Evolutionary conservation across 2,113 vertebrate genomes (phyloP).

Genomic region (Nycticebus coucang): DNA sequence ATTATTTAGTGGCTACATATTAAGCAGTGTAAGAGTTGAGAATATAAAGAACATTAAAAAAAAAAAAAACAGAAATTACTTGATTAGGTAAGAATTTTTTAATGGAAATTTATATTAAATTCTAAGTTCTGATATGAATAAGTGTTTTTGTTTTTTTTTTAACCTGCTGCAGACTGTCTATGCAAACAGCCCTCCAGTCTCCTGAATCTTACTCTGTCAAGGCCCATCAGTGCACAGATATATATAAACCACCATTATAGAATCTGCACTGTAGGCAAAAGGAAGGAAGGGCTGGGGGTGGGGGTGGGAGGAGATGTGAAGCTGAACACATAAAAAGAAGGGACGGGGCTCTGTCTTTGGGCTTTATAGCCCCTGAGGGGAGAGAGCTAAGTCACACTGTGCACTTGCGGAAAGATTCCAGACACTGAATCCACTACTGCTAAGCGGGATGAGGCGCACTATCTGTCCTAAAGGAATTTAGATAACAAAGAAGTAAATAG

Average conservation of each 20-base stretch:
- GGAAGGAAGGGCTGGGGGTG: fast-evolving
- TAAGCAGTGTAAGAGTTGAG: background rate
- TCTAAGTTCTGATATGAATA: background rate
- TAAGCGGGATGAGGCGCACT: background rate
- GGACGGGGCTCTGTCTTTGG: background rate
- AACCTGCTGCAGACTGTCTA: background rate
- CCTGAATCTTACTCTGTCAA: background rate
- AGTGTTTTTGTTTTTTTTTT: background rate
- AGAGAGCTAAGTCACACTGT: background rate
- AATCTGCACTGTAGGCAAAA: background rate
- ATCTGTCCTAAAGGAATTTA: slow-evolving; percentile 48
- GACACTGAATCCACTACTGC: background rate
- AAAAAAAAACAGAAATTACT: background rate
- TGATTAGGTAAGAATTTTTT: background rate
- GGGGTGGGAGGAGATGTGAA: no score
- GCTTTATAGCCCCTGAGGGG: background rate
- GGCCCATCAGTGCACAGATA: background rate
- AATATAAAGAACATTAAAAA: background rate
- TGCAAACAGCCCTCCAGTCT: background rate
- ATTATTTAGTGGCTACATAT: background rate
- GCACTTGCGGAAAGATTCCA: background rate
- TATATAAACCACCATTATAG: background rate
- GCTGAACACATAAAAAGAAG: no score
- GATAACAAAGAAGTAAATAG: slow-evolving; percentile 48
- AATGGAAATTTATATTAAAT: background rate